Conservation (phyloP, 2,888 invertebrate species). For the Cancer borealis region DNA sequence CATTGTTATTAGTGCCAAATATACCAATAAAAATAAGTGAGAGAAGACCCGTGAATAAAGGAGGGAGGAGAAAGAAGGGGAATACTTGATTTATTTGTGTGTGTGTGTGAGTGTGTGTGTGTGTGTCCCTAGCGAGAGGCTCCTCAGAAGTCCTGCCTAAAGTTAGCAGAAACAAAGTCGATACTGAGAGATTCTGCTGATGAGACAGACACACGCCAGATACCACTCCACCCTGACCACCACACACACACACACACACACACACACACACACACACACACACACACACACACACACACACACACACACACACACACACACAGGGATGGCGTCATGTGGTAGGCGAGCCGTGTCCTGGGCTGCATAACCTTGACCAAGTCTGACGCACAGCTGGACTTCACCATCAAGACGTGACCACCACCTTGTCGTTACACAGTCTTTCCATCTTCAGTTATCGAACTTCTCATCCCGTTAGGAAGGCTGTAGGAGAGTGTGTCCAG, state of each 20-base stretch:
- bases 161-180: neutral
- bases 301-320: neutral
- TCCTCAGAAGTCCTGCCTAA: neutral
- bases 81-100: neutral
- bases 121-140: neutral
- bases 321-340: neutral
- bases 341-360: neutral
- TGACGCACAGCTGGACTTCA: neutral
- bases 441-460: neutral
- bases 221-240: neutral
- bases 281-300: neutral
- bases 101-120: neutral
- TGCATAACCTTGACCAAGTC: neutral
- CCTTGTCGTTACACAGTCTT: neutral
- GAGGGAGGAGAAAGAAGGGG: neutral
- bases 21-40: neutral
- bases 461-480: neutral
- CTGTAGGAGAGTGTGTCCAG: neutral
- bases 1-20: neutral
- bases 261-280: conserved; percentile 21
- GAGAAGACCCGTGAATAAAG: neutral
- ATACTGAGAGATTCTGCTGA: neutral
- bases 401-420: neutral
- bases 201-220: neutral
- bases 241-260: conserved; percentile 4